Conservation (phyloP, 2,113 vertebrate genomes). For the Neogobius melanostomus region DNA sequence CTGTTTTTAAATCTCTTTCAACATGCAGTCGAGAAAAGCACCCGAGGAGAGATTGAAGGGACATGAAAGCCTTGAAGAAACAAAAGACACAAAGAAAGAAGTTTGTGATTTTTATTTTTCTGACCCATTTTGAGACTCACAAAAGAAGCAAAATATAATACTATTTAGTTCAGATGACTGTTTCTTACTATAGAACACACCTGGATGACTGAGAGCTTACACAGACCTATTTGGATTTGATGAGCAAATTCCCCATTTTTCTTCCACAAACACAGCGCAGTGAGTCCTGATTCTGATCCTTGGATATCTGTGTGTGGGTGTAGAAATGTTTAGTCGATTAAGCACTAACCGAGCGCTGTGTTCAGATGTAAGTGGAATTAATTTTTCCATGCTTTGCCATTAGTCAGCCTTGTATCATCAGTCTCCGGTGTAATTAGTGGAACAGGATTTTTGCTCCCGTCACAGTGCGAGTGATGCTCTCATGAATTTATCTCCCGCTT, state of each 20-base stretch:
- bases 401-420: background rate
- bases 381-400: slow-evolving; percentile 12
- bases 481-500: background rate
- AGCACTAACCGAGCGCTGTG: slow-evolving; percentile 1
- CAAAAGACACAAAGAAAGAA: slow-evolving; percentile 8
- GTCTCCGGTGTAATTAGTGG: slow-evolving; percentile 22
- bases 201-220: no score
- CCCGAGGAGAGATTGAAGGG: slow-evolving; percentile 12
- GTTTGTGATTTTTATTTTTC: slow-evolving; percentile 5
- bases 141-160: background rate
- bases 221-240: no score
- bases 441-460: background rate
- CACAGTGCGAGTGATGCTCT: background rate
- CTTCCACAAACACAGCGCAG: background rate
- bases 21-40: slow-evolving; percentile 37
- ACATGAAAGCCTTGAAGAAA: slow-evolving; percentile 28
- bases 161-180: no score
- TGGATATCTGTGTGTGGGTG: background rate
- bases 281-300: background rate
- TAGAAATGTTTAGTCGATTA: slow-evolving; percentile 15
- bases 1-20: slow-evolving; percentile 57
- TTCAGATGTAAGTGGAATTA: slow-evolving; percentile 27
- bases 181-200: no score
- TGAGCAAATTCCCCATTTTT: no score
- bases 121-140: slow-evolving; percentile 41